Evolutionary conservation across 2,797 vertebrate species (phyloP), one percentile per base, ranked within the genome.

Genomic region (Sebastes flavidus): DNA sequence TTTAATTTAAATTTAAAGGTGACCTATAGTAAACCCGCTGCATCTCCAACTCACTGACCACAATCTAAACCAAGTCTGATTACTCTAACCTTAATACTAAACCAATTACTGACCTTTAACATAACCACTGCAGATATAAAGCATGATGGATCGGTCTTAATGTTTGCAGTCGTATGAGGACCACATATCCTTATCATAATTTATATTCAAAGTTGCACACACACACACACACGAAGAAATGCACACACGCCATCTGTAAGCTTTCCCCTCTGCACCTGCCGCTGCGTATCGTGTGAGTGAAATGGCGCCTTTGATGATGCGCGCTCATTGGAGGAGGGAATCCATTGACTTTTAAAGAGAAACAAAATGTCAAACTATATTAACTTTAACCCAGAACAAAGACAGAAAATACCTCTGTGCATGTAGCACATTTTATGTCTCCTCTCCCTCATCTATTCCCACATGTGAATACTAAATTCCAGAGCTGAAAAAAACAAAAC

Each of bases 311-410:
- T 83, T 91, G 89, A 94, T 93, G 91, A 83, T 86, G 77, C 58
- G 54, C 65, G 66, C 75, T 88, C 66, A 88, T 81, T 87, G 82
- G 79, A 78, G 34, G 85, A 67, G 56, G 70, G 62, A 91, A 88
- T 60, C 77, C 80, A 89, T 72, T 89, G 90, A 94, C 90, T 93
- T 94, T 89, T 91, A 89, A 93, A 89, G 79, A 86, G 80, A 83
- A 84, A 78, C 80, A 83, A 93, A 93, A 94, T 93, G 92, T 92
- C 92, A 92, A 92, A 84, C 58, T 65, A 60, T 80, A 72, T 93
- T 92, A 86, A 79, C 78, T 82, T 77, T 74, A 80, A 78, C 52
- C n/a, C 16, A 12, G 61, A 63, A 46, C 59, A 82, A 78, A 89
- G 11, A 29, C 20, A 38, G 65, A 83, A 60, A 76, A 16, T 12